Evolutionary conservation across 2,797 vertebrate genomes (phyloP).

Genomic region (Silurus aristotelis): DNA sequence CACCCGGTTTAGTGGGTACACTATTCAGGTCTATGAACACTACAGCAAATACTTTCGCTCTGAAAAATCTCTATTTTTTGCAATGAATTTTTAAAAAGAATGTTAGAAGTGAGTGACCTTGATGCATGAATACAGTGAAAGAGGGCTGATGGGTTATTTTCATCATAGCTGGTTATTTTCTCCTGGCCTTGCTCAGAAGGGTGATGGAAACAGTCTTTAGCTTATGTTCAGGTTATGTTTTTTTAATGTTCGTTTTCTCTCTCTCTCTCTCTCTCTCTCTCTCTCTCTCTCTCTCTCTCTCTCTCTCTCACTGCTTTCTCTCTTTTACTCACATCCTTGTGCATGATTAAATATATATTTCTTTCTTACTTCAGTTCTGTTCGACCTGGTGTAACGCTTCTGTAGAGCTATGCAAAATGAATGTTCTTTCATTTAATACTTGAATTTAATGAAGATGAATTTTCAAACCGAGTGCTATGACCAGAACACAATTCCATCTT

Average conservation of each 20-base stretch:
- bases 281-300: too few relatives aligned
- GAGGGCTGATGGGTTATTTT: neutral
- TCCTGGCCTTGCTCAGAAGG: neutral
- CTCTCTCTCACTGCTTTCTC: neutral
- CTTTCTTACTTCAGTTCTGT: too few relatives aligned
- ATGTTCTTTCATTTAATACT: too few relatives aligned
- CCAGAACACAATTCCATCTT: neutral
- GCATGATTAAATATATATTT: neutral
- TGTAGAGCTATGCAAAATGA: too few relatives aligned
- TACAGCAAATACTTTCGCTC: neutral
- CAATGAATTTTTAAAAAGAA: neutral
- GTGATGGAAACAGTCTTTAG: neutral
- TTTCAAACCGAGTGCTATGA: too few relatives aligned
- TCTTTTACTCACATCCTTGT: neutral
- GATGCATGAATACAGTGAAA: neutral
- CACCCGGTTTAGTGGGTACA: too few relatives aligned
- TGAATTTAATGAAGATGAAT: too few relatives aligned
- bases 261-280: too few relatives aligned
- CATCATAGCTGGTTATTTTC: slow-evolving; percentile 3
- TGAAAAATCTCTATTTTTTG: neutral
- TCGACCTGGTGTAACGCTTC: too few relatives aligned
- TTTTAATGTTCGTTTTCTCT: neutral
- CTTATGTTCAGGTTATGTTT: neutral
- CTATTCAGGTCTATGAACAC: neutral
- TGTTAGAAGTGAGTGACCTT: neutral